Evolutionary conservation across 2,888 invertebrate species (phyloP).

Genomic region (Stomorhina lunata): DNA sequence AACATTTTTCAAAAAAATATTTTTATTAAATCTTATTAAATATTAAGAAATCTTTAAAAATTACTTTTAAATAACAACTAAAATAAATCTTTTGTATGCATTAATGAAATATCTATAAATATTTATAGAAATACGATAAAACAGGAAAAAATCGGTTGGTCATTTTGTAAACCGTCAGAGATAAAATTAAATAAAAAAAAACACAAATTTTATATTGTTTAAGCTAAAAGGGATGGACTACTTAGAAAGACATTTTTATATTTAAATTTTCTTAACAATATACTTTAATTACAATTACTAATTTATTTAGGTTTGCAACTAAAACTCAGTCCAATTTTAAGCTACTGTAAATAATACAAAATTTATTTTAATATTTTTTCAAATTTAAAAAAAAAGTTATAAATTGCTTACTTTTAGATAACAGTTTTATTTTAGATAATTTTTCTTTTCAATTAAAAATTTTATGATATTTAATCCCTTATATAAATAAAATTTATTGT

Average conservation of each 20-base stretch:
- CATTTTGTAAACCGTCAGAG: background rate
- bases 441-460: background rate
- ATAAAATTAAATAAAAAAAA: background rate
- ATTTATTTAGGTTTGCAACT: background rate
- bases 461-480: background rate
- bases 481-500: slow-evolving; percentile 28
- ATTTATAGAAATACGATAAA: background rate
- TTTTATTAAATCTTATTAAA: background rate
- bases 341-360: slow-evolving; percentile 15
- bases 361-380: background rate
- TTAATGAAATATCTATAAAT: slow-evolving; percentile 19
- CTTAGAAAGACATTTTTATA: background rate
- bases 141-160: slow-evolving; percentile 24
- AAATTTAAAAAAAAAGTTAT: background rate
- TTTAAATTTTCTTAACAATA: background rate
- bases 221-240: background rate
- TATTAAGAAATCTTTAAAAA: background rate
- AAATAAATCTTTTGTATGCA: slow-evolving; percentile 31
- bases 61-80: slow-evolving; percentile 7
- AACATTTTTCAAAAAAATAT: background rate
- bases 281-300: background rate
- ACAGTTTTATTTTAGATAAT: slow-evolving; percentile 2
- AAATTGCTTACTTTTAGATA: background rate
- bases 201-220: slow-evolving; percentile 29
- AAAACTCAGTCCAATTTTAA: background rate